Conservation (phyloP, 1,140 invertebrate species). For the Cydia strobilella region DNA sequence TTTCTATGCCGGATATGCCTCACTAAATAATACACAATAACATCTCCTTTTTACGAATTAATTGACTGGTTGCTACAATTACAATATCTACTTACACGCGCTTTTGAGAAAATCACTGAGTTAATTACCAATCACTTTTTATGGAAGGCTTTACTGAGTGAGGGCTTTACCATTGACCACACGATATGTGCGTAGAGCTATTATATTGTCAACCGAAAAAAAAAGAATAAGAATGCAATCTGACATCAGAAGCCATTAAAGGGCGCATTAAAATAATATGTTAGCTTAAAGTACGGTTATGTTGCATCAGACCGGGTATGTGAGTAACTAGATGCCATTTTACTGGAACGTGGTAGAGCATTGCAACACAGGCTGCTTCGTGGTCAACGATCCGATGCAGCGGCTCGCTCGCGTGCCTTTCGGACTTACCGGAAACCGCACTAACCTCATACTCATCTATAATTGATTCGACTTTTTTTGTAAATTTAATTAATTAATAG, state of each 20-base stretch:
- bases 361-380: constrained; percentile 38
- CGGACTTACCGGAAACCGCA: constrained; percentile 13
- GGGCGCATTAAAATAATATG: constrained; percentile 16
- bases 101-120: not conserved
- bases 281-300: constrained; percentile 6
- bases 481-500: too few species aligned
- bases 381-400: constrained; percentile 36
- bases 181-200: not conserved
- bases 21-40: not conserved
- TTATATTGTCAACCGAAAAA: not conserved
- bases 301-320: constrained; percentile 19
- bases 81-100: not conserved
- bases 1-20: constrained; percentile 43
- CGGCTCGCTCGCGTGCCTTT: constrained; percentile 11
- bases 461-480: not conserved
- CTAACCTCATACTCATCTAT: not conserved
- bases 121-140: not conserved
- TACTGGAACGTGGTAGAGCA: constrained; percentile 34
- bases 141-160: not conserved
- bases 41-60: not conserved
- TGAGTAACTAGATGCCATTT: constrained; percentile 37
- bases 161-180: not conserved
- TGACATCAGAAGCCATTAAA: not conserved
- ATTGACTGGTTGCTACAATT: not conserved
- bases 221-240: not conserved